Conservation (phyloP, 2,797 vertebrate genomes). For the Poecilia picta region DNA sequence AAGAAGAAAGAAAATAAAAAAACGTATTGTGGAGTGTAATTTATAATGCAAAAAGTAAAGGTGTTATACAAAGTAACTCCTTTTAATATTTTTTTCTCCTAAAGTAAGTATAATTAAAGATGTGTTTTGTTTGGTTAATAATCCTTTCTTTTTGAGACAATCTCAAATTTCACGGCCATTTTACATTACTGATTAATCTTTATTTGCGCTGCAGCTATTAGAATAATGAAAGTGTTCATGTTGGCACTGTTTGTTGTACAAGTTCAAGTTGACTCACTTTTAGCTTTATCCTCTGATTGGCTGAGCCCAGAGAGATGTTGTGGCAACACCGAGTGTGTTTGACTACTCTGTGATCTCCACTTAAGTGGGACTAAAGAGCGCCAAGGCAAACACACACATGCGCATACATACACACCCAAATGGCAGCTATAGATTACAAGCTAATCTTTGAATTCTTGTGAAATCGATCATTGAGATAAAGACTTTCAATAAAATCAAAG, state of each 20-base stretch:
- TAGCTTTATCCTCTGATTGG: slow-evolving; percentile 36
- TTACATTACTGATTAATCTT: neutral
- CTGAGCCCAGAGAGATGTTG: slow-evolving; percentile 56
- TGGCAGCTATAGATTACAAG: slow-evolving; percentile 7
- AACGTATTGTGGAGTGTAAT: neutral
- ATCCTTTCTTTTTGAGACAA: neutral
- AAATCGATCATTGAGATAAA: neutral
- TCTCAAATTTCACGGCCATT: neutral
- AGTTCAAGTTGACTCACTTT: slow-evolving; percentile 38
- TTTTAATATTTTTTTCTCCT: neutral
- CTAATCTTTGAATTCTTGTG: neutral
- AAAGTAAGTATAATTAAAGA: neutral
- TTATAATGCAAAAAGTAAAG: neutral
- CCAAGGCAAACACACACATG: slow-evolving; percentile 19
- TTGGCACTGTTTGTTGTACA: neutral
- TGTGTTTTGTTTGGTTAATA: neutral
- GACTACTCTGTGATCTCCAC: slow-evolving; percentile 67
- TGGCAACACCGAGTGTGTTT: slow-evolving; percentile 67
- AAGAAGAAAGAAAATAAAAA: neutral
- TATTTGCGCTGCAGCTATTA: neutral
- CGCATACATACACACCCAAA: slow-evolving; percentile 17
- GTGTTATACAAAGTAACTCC: neutral
- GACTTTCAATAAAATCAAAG: neutral
- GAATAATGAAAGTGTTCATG: neutral
- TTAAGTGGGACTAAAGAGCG: slow-evolving; percentile 60